Evolutionary conservation across 2,888 invertebrate genomes (phyloP), one percentile per base, ranked within the genome.

Genomic region (Lutraria lutraria): DNA sequence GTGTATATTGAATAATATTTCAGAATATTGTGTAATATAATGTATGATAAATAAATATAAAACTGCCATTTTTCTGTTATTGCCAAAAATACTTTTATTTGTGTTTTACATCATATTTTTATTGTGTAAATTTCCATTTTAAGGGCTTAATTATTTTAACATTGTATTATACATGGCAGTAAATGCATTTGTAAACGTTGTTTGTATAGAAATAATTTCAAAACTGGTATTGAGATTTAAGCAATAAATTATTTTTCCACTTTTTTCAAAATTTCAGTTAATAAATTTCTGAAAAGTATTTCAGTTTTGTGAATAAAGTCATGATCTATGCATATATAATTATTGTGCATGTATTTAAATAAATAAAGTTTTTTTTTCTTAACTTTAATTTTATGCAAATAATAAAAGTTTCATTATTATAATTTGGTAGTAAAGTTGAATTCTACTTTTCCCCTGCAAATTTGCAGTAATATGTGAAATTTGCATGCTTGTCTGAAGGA

Each of bases 81-180:
- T 84, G 84, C 84, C 84, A 84, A 84, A 83, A 53, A 68, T 68
- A 29, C 52, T 83, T 76, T 72, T 25, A 84, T n/a, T 34, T 68
- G 25, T 76, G 52, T 84, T 84, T 72, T 29, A 72, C 54, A 68
- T 43, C 76, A 29, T 72, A 52, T 53, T 25, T 72, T 76, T 53
- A 72, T 13, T 76, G 19, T 76, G 15, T 76, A 31, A 76, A 31
- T 12, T 34, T 76, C 29, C 25, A 25, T 34, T 76, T 31, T 76
- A 76, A 19, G 21, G 3, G 6, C 12, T 0, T 25, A 34, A 72
- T 31, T 31, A 31, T 76, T 31, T 76, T 76, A 31, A 76, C 15
- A 25, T n/a, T 68, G 63, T 68, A 68, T 25, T 25, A 3, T 56
- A 8, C 16, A 56, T 25, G 6, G 10, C 60, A 60, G 63, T n/a